Percentiles rank a stretch among this genome's conserved stretches.
Evolutionary conservation across 2,888 invertebrate genomes (phyloP).

Genomic region (Trachelus iudaicus): DNA sequence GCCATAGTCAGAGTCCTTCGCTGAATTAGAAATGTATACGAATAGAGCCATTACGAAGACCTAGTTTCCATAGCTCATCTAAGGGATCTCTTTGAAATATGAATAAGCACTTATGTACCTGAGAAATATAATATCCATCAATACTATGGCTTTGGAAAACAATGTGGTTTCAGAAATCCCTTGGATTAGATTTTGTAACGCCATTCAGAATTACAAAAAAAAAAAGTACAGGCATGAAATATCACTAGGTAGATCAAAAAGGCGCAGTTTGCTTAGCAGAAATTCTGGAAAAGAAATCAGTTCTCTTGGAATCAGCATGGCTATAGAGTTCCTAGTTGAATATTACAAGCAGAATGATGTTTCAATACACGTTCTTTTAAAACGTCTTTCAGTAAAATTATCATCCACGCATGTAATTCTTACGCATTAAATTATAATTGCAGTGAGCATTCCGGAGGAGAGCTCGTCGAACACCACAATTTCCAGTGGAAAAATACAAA

Average conservation of each 20-base stretch:
- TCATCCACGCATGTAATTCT: background rate
- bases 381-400: background rate
- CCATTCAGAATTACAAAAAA: background rate
- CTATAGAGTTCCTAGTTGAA: background rate
- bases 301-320: background rate
- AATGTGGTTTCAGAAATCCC: background rate
- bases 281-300: background rate
- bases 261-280: background rate
- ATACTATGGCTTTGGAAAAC: background rate
- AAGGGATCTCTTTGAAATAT: background rate
- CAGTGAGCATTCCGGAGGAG: conserved; percentile 41
- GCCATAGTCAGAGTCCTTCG: background rate
- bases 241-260: background rate
- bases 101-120: background rate
- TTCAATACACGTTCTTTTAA: background rate
- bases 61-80: background rate
- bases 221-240: background rate
- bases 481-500: conserved; percentile 35
- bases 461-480: conserved; percentile 32
- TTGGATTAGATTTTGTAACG: background rate
- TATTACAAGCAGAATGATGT: background rate
- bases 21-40: background rate
- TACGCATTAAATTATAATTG: conserved; percentile 12
- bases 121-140: background rate
- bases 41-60: background rate